Percentiles rank a stretch among this genome's conserved stretches.
These are phyloP conservation scores for Hippopotamyrus pictus DNA, from an alignment of 2,797 vertebrate genomes.

Conservation along the genomic window DNA sequence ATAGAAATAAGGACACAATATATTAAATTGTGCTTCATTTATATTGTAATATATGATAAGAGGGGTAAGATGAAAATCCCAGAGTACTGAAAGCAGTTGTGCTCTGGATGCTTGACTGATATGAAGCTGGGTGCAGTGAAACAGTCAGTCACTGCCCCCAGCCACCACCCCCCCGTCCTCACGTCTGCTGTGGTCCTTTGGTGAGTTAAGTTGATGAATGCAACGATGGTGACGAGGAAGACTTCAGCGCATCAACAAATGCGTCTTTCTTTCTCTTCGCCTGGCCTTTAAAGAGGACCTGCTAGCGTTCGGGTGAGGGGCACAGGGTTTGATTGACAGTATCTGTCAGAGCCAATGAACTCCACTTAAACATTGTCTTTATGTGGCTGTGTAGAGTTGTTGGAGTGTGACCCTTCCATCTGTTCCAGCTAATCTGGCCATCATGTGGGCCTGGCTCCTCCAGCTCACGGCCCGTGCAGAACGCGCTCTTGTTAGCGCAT, in stretches of 20 bases:
- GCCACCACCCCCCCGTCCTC: background rate
- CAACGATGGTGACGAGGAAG: conserved; percentile 51
- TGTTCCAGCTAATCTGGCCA: conserved; percentile 83
- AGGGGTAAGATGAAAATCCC: background rate
- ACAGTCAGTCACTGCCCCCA: conserved; percentile 2
- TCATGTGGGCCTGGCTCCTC: conserved; percentile 64
- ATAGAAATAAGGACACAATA: background rate
- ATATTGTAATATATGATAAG: background rate
- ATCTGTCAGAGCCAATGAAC: conserved; percentile 78
- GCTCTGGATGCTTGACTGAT: background rate
- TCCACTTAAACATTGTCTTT: conserved; percentile 75
- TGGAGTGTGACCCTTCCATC: conserved; percentile 86
- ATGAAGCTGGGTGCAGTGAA: background rate
- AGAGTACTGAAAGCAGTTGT: background rate
- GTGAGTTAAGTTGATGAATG: conserved; percentile 40
- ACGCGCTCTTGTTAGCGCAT: conserved; percentile 72
- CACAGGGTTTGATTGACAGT: conserved; percentile 69
- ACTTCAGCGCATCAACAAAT: conserved; percentile 50
- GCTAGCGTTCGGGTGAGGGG: conserved; percentile 57
- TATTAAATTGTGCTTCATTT: background rate
- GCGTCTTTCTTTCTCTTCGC: conserved; percentile 44
- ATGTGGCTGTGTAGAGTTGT: conserved; percentile 78
- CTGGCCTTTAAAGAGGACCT: conserved; percentile 55
- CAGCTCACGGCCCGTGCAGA: conserved; percentile 65
- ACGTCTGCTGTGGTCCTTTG: conserved; percentile 35